Percentiles rank a stretch among this genome's conserved stretches.
Evolutionary conservation across 2,888 invertebrate species (phyloP).

Genomic region (Syrista parreyssii): DNA sequence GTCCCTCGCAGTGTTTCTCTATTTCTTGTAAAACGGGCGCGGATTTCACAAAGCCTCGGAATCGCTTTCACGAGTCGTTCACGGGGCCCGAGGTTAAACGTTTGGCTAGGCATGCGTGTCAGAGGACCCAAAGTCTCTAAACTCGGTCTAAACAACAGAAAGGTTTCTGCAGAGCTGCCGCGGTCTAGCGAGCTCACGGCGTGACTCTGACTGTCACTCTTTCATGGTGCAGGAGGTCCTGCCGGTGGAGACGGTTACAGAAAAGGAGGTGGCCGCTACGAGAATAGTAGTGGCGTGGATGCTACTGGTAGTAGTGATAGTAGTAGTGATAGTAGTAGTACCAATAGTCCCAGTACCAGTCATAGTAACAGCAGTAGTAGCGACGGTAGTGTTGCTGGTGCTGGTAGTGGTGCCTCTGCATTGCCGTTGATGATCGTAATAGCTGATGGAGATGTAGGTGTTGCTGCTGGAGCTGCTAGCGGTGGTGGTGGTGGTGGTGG

Average conservation of each 20-base stretch:
- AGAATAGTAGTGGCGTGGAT: slow-evolving; percentile 14
- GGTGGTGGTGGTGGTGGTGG: slow-evolving; percentile 16
- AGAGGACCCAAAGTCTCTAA: slow-evolving; percentile 30
- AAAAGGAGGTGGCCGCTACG: slow-evolving; percentile 2
- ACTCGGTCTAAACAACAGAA: background rate
- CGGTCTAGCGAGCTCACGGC: slow-evolving; percentile 5
- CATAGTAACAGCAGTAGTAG: background rate
- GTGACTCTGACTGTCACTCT: background rate
- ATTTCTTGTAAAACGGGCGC: slow-evolving; percentile 7
- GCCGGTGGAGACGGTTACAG: slow-evolving; percentile 16
- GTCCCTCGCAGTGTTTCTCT: background rate
- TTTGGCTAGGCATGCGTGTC: slow-evolving; percentile 59
- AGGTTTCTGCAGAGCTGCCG: slow-evolving; percentile 15
- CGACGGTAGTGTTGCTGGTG: no score
- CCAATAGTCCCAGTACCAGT: background rate
- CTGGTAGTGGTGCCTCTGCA: background rate
- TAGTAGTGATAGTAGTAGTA: slow-evolving; percentile 12
- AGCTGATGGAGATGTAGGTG: background rate
- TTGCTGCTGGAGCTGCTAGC: background rate
- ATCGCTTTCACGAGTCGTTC: slow-evolving; percentile 53
- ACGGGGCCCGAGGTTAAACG: slow-evolving; percentile 54
- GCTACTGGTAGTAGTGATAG: slow-evolving; percentile 18
- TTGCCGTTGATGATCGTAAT: background rate
- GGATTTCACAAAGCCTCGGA: slow-evolving; percentile 46
- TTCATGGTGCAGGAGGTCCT: slow-evolving; percentile 17